A percentile compares a stretch with the other conserved stretches of the same genome.
These are phyloP conservation scores for Datnioides undecimradiatus DNA, from an alignment of 2,113 vertebrate species.

Conservation along the genomic window DNA sequence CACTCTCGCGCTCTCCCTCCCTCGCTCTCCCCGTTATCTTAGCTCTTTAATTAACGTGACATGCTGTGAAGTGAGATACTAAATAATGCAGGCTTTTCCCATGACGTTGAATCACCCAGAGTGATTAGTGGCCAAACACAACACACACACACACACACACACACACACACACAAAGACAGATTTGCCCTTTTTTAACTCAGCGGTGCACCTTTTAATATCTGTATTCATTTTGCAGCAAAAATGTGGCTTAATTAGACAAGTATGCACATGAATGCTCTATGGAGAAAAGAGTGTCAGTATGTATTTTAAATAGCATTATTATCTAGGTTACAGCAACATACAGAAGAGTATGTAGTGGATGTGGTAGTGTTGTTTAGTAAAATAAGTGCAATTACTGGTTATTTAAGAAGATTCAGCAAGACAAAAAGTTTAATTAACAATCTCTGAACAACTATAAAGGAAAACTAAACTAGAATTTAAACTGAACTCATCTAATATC, in stretches of 20 bases:
- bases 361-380: not conserved
- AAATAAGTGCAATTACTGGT: not conserved
- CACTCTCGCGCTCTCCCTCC: not conserved
- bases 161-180: conserved; percentile 2
- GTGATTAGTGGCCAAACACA: conserved; percentile 73
- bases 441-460: not conserved
- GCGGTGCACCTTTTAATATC: conserved; percentile 5
- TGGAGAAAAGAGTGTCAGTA: not conserved
- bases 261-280: not conserved
- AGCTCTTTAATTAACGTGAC: conserved; percentile 80
- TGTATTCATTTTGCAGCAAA: conserved; percentile 13
- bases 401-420: not conserved
- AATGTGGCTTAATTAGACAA: conserved; percentile 6
- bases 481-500: not conserved
- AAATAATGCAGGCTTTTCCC: conserved; percentile 82
- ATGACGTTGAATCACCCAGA: conserved; percentile 72
- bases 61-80: conserved; percentile 77
- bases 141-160: conserved; percentile 21
- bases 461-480: not conserved
- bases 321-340: not conserved
- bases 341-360: not conserved
- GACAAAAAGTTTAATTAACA: not conserved
- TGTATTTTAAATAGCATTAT: not conserved
- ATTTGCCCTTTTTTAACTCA: conserved; percentile 4
- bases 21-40: conserved; percentile 58